Evolutionary conservation across 2,113 vertebrate genomes (phyloP), one percentile per base, ranked within the genome.

Genomic region (Tachuris rubrigastra): DNA sequence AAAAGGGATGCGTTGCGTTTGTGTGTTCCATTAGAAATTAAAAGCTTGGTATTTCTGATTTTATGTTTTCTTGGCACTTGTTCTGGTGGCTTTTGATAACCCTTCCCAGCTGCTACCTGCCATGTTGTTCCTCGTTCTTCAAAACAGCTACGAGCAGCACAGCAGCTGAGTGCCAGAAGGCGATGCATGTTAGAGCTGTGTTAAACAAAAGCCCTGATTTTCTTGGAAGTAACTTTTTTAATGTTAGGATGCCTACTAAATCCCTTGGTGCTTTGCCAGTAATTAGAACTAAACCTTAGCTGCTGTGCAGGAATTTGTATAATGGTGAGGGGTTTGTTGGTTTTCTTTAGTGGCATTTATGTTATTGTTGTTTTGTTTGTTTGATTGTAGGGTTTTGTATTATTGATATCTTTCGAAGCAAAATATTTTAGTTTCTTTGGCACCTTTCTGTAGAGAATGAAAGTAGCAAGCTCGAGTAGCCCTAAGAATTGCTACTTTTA

Each of bases 31-130:
- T 60, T 52, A 41, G 44, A 67, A 93, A 4, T 37, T 1, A 65
- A 65, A 92, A 91, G 15, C 55, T 76, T n/a, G 28, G 8, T 69
- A 31, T 73, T 89, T 91, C 60, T 85, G 37, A 35, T 74, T 21
- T 14, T 14, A 8, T 15, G 24, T 42, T 52, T 76, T 67, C 47
- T 78, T 41, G 39, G n/a, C 67, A 41, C 20, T 63, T 86, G 47
- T 6, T 83, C 71, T 50, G 75, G 49, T 44, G 62, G 68, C 39
- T 96, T 80, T 94, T 91, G 89, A 83, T 80, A 88, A 96, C 17
- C 52, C 28, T 93, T 91, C 50, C 35, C 82, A 91, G 72, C 75
- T 96, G 78, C 72, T 90, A 63, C 50, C 39, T 93, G 59, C 53
- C 50, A 8, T 86, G 75, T 63, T 66, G 80, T 44, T 90, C 46